Conservation (phyloP, 1,140 invertebrate genomes). For the Magallana gigas region DNA sequence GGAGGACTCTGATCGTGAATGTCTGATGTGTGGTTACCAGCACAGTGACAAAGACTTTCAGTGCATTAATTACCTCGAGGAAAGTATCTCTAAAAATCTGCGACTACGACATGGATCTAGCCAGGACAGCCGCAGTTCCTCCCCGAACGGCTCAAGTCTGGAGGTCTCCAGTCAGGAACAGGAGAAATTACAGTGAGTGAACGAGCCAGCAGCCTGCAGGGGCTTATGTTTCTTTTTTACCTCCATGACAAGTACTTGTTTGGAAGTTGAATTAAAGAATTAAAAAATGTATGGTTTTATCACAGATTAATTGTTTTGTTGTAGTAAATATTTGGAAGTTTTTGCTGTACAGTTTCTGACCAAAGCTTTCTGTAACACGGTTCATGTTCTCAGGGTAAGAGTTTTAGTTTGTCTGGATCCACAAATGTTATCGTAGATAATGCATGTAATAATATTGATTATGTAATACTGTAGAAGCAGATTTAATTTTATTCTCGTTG, state of each 20-base stretch:
- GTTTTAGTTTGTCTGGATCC: too few relatives aligned
- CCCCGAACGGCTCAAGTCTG: not conserved
- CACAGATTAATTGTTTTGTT: conserved; percentile 37
- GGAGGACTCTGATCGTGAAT: not conserved
- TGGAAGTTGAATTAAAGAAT: too few relatives aligned
- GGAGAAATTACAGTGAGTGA: not conserved
- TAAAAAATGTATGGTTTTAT: too few relatives aligned
- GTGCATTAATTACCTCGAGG: not conserved
- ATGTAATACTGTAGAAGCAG: too few relatives aligned
- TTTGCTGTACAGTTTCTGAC: conserved; percentile 67
- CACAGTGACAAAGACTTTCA: conserved; percentile 45
- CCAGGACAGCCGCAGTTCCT: not conserved
- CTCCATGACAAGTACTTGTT: too few relatives aligned
- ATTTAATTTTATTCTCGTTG: too few relatives aligned
- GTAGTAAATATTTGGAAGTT: conserved; percentile 62
- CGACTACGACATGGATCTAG: not conserved
- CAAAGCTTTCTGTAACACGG: conserved; percentile 64
- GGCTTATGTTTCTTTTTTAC: too few relatives aligned
- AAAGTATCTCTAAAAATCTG: not conserved
- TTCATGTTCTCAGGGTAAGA: conserved; percentile 67
- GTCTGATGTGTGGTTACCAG: conserved; percentile 28
- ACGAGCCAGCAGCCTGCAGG: not conserved
- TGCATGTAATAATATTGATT: too few relatives aligned
- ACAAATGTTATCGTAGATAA: too few relatives aligned
- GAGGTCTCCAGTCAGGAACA: not conserved